These are phyloP conservation scores for Bombylius discolor DNA, from an alignment of 2,888 invertebrate genomes.

Conservation along the genomic window DNA sequence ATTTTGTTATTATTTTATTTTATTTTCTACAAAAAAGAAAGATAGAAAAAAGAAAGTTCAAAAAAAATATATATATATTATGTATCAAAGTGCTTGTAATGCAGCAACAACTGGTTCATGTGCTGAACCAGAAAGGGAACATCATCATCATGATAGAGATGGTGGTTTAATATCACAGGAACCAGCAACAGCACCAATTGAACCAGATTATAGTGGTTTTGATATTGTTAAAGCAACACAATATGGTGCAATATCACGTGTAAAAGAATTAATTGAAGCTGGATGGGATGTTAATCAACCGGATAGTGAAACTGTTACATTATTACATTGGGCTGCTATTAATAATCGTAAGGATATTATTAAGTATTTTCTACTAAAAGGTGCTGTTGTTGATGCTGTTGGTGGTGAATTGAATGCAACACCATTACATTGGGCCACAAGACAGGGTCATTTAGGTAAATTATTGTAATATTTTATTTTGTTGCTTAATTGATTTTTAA, in stretches of 20 bases:
- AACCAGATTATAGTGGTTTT: slow-evolving; percentile 66
- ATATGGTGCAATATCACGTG: slow-evolving; percentile 77
- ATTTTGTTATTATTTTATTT: no score
- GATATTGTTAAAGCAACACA: slow-evolving; percentile 94
- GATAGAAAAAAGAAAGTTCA: no score
- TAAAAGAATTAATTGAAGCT: slow-evolving; percentile 76
- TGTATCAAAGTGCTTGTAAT: slow-evolving; percentile 63
- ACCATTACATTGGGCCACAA: slow-evolving; percentile 95
- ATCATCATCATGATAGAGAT: slow-evolving; percentile 23
- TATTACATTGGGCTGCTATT: slow-evolving; percentile 99
- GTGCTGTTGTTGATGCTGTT: slow-evolving; percentile 79
- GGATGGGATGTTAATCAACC: slow-evolving; percentile 91
- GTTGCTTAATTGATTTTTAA: no score
- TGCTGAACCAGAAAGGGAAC: slow-evolving; percentile 47
- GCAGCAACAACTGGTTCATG: slow-evolving; percentile 54
- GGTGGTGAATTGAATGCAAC: slow-evolving; percentile 95
- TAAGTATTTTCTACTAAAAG: slow-evolving; percentile 72
- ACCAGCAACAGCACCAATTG: slow-evolving; percentile 47
- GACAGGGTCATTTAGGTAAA: slow-evolving; percentile 66
- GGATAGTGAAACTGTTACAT: slow-evolving; percentile 88
- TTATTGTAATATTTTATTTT: slow-evolving; percentile 40
- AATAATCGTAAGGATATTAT: slow-evolving; percentile 93
- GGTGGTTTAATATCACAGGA: slow-evolving; percentile 44
- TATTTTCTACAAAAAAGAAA: no score
- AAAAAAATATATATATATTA: slow-evolving; percentile 20